Base-by-base conservation (phyloP, 2,113 vertebrate species). In the Ramphastos sulfuratus region DNA sequence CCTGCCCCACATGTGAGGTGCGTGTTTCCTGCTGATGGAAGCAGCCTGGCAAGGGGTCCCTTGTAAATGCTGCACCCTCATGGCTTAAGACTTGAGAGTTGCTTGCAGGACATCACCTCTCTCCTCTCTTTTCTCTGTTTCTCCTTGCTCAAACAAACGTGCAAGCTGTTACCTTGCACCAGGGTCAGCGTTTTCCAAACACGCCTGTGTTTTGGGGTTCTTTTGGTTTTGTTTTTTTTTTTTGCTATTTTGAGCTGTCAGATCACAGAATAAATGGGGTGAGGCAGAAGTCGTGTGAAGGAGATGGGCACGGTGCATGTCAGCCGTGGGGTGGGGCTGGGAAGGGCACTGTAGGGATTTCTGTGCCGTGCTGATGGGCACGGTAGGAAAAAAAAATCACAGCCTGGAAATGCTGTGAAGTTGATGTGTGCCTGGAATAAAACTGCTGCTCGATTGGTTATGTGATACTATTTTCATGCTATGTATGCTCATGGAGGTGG, bases 251-350 rank as follows among this genome's bases (percentile, higher is more conserved):
- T 4, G 61, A 54, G 52, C 52, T 94, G 67, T 82, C 44, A 23
- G 33, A 15, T 64, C 4, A 39, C 63, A 28, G 79, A 33, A 76
- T 65, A 54, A 72, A 44, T 19, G 81, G 80, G 13, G 71, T 8
- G 44, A 37, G 80, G 70, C 16, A 17, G 35, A 71, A 92, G 78
- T 44, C 2, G 37, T 39, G 87, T 39, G 84, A 73, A 30, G 83
- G 71, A 85, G 75, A 52, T 16, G 80, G 76, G 73, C 87, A 12
- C 18, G 30, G 74, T 87, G 82, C 52, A 0, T 86, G 60, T 44
- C 77, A 79, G 87, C 23, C 17, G 10, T 85, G 83, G 95, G 96
- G 95, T 95, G 95, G 95, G 92, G 96, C 89, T 86, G 90, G 64
- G 21, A 63, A 42, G 88, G 92, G 88, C 93, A 35, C 0, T 3